These are phyloP conservation scores for Synaphobranchus kaupii DNA, from an alignment of 2,797 vertebrate species.

Conservation along the genomic window DNA sequence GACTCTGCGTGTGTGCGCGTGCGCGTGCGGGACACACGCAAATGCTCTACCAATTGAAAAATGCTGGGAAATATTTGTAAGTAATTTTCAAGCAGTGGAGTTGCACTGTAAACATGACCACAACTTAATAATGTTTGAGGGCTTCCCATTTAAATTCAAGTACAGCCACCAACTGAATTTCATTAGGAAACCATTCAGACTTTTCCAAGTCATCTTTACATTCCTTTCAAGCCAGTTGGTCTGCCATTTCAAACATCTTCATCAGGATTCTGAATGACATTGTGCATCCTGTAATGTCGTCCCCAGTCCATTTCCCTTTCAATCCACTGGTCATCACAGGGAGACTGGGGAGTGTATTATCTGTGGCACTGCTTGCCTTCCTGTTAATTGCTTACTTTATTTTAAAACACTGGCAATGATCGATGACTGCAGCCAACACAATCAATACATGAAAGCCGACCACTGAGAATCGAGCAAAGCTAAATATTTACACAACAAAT, in stretches of 20 bases:
- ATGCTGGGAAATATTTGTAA: background rate
- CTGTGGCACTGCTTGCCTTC: background rate
- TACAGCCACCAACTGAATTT: conserved; percentile 10
- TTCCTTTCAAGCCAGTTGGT: conserved; percentile 47
- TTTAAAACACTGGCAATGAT: background rate
- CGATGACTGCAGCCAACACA: background rate
- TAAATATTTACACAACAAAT: conserved; percentile 12
- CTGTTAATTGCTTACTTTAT: background rate
- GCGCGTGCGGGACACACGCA: background rate
- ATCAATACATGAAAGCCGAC: background rate
- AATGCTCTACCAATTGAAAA: background rate
- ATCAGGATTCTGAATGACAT: background rate
- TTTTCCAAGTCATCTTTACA: conserved; percentile 28
- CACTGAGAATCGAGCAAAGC: background rate
- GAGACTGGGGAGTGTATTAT: background rate
- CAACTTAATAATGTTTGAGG: conserved; percentile 3
- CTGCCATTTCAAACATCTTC: conserved; percentile 32
- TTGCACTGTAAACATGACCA: conserved; percentile 22
- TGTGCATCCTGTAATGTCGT: background rate
- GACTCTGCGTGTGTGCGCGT: too few species aligned
- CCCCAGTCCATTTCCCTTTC: background rate
- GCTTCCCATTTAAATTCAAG: conserved; percentile 3
- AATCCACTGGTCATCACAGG: background rate
- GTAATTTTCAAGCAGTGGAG: conserved; percentile 1
- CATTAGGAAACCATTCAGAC: background rate